Conservation (phyloP, 2,888 invertebrate species). For the Merodon equestris region DNA sequence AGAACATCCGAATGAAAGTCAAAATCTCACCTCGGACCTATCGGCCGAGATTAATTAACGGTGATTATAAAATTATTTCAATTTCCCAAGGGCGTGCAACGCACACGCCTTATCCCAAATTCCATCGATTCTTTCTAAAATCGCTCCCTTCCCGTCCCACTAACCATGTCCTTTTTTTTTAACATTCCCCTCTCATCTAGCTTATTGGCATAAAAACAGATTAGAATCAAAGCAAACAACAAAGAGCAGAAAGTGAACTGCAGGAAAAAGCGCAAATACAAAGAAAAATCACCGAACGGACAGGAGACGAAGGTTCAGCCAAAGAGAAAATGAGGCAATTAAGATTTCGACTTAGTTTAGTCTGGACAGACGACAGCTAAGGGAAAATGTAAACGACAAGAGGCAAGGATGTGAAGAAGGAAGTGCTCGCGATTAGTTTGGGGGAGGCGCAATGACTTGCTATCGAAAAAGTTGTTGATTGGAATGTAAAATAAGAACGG, state of each 20-base stretch:
- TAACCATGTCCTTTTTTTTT: background rate
- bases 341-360: constrained; percentile 47
- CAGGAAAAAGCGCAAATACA: background rate
- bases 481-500: constrained; percentile 46
- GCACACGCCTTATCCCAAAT: background rate
- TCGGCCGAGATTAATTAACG: background rate
- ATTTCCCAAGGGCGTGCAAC: background rate
- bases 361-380: background rate
- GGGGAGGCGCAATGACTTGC: constrained; percentile 22
- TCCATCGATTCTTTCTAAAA: background rate
- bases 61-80: background rate
- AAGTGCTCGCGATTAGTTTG: constrained; percentile 20
- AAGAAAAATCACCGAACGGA: too few species aligned
- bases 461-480: constrained; percentile 59
- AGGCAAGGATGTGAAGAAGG: background rate
- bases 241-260: constrained; percentile 13
- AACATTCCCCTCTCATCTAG: constrained; percentile 21
- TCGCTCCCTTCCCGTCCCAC: background rate
- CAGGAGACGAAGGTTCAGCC: constrained; percentile 52
- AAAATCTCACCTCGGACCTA: background rate
- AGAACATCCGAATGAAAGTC: too few species aligned
- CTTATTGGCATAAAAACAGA: constrained; percentile 49
- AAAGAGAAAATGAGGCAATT: constrained; percentile 64
- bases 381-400: background rate
- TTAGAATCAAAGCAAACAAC: constrained; percentile 49